A percentile compares a stretch with the other conserved stretches of the same genome.
phyloP scores from a whole-genome alignment of 1,140 invertebrate genomes.

The Rhopalosiphum maidis region DNA sequence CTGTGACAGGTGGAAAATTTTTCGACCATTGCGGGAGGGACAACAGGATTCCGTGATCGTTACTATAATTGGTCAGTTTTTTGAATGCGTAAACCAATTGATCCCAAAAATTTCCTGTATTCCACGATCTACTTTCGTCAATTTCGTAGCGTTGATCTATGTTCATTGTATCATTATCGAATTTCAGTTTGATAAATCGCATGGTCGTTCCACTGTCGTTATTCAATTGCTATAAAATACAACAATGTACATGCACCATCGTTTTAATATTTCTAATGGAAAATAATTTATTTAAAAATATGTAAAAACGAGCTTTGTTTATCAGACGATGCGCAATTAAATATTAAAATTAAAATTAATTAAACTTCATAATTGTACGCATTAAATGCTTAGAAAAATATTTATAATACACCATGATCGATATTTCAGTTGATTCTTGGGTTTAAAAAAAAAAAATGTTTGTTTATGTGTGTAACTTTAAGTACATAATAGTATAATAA shows the following conservation, averaged over 20 bases:
- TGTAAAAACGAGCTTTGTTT: neutral
- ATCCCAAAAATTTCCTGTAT: neutral
- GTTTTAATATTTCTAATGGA: neutral
- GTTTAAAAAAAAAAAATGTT: too few relatives aligned
- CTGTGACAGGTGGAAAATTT: neutral
- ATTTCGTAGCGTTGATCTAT: neutral
- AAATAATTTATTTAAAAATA: neutral
- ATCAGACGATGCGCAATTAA: too few relatives aligned
- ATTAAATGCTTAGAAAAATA: too few relatives aligned
- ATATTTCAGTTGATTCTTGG: too few relatives aligned
- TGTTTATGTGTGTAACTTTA: too few relatives aligned
- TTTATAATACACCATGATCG: too few relatives aligned
- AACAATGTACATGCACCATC: neutral
- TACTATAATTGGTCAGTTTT: slow-evolving; percentile 29
- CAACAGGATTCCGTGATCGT: slow-evolving; percentile 17
- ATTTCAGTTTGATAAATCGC: slow-evolving; percentile 39
- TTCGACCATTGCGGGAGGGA: slow-evolving; percentile 30
- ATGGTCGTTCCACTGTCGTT: neutral
- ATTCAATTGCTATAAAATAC: neutral
- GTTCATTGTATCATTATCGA: slow-evolving; percentile 4
- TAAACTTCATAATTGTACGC: too few relatives aligned
- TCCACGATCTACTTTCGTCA: slow-evolving; percentile 16
- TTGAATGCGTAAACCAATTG: neutral
- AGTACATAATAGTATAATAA: too few relatives aligned
- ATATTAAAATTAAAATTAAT: too few relatives aligned